Base-by-base conservation (phyloP, 1,140 invertebrate genomes). In the Diplogasteroides magnus region DNA sequence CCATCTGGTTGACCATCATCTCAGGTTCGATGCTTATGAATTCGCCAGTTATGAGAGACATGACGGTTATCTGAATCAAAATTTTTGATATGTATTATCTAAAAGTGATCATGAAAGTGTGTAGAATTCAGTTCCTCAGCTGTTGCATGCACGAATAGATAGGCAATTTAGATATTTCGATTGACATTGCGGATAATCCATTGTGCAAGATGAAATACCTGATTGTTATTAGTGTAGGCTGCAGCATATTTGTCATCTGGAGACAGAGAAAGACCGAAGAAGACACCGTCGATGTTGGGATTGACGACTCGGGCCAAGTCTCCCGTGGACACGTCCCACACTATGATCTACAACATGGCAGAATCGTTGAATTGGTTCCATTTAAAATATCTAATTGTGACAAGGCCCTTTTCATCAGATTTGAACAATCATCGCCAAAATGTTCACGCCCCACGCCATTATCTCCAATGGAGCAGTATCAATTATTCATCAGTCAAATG, bases 181-280 rank as follows among this genome's bases (percentile, higher is more conserved):
- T 68, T 59, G 67, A 2, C 37, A 11, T 48, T 48, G 6, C 65
- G 31, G 61, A 64, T 59, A 57, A 2, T 68, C 28, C 87, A 11
- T 90, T 87, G 78, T 90, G 91, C 92, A 94, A 85, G 86, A 91
- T 92, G 82, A 93, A 0, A 85, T 59, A 93, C 90, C 0, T 89
- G 90, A 89, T 95, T 93, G 82, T 96, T 97, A 77, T 95, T 98
- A 1, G 94, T 97, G 80, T 89, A 94, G 2, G 94, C 91, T n/a
- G 92, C 91, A 0, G 92, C 93, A 86, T 91, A 96, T 83, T 93
- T 91, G 82, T 97, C 96, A 82, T 97, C 93, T 0, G 92, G 90
- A 72, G 92, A 95, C 6, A 98, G 85, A n/a, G 90, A 89, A 60
- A 98, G 84, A 78, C 92, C 91, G 83, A 95, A 91, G 90, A 98